Evolutionary conservation across 1,140 invertebrate genomes (phyloP).

Genomic region (Dendrolimus punctatus): DNA sequence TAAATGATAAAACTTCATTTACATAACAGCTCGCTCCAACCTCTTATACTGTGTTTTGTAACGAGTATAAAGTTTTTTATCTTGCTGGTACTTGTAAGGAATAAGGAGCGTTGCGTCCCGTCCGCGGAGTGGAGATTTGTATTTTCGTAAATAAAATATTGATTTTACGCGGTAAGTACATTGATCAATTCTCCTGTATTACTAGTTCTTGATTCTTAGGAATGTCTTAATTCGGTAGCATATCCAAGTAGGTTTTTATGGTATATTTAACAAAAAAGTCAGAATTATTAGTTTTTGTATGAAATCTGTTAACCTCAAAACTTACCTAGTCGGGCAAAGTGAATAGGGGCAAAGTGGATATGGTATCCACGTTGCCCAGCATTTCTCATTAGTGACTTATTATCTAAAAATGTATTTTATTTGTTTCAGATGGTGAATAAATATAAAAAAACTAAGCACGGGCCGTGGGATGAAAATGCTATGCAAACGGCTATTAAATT

Average conservation of each 20-base stretch:
- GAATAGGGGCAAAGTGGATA: constrained; percentile 24
- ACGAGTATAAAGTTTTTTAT: no score
- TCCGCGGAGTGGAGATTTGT: constrained; percentile 17
- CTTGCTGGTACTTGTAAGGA: no score
- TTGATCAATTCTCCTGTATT: constrained; percentile 21
- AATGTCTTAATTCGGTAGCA: constrained; percentile 21
- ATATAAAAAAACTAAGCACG: no score
- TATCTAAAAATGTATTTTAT: constrained; percentile 16
- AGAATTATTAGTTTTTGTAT: constrained; percentile 23
- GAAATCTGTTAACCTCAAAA: constrained; percentile 20
- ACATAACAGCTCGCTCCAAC: no score
- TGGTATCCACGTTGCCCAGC: constrained; percentile 16
- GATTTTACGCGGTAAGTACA: constrained; percentile 24
- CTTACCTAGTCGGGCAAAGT: constrained; percentile 13
- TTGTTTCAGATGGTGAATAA: constrained; percentile 16
- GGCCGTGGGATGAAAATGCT: no score
- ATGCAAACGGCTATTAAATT: constrained; percentile 26
- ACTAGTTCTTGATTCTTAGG: constrained; percentile 24
- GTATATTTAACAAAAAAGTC: constrained; percentile 19
- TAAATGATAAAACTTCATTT: no score
- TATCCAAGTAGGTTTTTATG: constrained; percentile 23
- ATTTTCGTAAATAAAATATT: constrained; percentile 22
- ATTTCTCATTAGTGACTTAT: constrained; percentile 18
- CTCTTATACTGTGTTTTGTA: no score
- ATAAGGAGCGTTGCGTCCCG: constrained; percentile 15